phyloP scores from a whole-genome alignment of 1,140 invertebrate genomes.

The Campoletis sonorensis region DNA sequence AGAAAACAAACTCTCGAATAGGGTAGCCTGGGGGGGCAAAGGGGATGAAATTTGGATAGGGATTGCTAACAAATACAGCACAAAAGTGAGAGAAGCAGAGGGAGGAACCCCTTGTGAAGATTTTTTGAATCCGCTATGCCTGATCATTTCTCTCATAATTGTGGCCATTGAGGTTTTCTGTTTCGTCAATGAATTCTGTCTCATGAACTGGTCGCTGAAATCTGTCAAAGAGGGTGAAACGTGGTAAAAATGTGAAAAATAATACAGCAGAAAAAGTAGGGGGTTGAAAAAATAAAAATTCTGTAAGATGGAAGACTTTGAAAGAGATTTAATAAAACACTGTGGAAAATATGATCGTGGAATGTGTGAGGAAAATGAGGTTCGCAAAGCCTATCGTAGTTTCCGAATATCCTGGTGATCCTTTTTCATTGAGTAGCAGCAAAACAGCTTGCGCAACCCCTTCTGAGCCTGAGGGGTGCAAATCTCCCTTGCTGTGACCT shows the following conservation, averaged over 20 bases:
- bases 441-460: slow-evolving; percentile 8
- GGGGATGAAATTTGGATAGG: slow-evolving; percentile 11
- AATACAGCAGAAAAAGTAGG: background rate
- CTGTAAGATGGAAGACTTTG: background rate
- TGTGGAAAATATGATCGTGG: background rate
- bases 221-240: no score
- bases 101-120: background rate
- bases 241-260: background rate
- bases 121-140: no score
- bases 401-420: slow-evolving; percentile 44
- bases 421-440: slow-evolving; percentile 48
- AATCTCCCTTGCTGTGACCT: slow-evolving; percentile 51
- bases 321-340: background rate
- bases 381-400: slow-evolving; percentile 51
- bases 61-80: background rate
- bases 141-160: slow-evolving; percentile 60
- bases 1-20: slow-evolving; percentile 71
- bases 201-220: no score
- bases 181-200: slow-evolving; percentile 48
- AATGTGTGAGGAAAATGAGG: slow-evolving; percentile 47
- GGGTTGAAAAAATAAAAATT: background rate
- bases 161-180: slow-evolving; percentile 70
- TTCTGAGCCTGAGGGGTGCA: slow-evolving; percentile 19
- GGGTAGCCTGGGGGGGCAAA: slow-evolving; percentile 45
- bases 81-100: slow-evolving; percentile 18